Evolutionary conservation across 2,797 vertebrate genomes (phyloP), one percentile per base, ranked within the genome.

Genomic region (Microhierax caerulescens): DNA sequence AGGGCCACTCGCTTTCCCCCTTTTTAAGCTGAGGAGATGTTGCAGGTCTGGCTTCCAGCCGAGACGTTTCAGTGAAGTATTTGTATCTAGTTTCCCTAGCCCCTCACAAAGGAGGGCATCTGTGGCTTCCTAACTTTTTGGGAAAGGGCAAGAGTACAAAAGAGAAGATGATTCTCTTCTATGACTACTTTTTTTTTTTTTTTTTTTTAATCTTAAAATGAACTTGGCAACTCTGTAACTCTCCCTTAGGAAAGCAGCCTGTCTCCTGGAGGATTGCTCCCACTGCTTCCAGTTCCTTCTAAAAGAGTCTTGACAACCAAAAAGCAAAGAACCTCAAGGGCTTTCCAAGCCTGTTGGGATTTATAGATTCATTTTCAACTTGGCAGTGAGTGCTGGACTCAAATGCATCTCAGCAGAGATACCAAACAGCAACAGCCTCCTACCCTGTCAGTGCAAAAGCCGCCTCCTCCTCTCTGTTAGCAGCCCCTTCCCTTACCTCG

Each of bases 361-460:
- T 93, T 88, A 48, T 37, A 69, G 39, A 54, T 85, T 96, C n/a
- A 41, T 88, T 96, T 92, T 90, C 90, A 92, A 34, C 70, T 87
- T 95, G 95, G 88, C 93, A 88, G 70, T 0, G 0, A 64, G 73
- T 88, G 59, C 65, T 90, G 79, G 83, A 79, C 43, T 61, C 4
- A 1, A 70, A 86, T 25, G 65, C 65, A 28, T 93, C 83, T 67
- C 63, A 17, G 20, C 83, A 88, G 67, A 76, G 93, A 68, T 7
- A 64, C 51, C 92, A 74, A 89, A 79, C 7, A 79, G 81, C 80
- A 82, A 30, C 54, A 87, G 51, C 74, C 60, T 88, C 57, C 50
- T 61, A 9, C n/a, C 11, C 65, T 54, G 12, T 18, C 60, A 28
- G 23, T 25, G 47, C 45, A 43, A 80, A 63, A 85, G 48, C 63